Evolutionary conservation across 2,888 invertebrate species (phyloP).

Genomic region (Leptopilina syphax): DNA sequence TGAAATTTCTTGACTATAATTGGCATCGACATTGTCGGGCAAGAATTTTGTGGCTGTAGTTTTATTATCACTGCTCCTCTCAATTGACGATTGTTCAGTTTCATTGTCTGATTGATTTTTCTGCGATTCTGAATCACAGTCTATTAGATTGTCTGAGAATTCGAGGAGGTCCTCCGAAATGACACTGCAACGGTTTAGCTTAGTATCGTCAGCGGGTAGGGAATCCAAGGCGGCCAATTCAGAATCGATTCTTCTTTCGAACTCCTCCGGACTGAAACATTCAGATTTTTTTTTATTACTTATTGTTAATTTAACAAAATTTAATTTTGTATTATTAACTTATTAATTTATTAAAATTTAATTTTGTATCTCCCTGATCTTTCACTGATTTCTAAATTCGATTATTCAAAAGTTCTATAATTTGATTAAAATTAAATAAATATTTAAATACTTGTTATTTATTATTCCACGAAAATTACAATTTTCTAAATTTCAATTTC

Average conservation of each 20-base stretch:
- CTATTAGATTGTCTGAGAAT: slow-evolving; percentile 70
- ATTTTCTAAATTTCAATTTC: too few species aligned
- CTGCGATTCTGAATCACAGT: slow-evolving; percentile 58
- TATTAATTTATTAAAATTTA: too few species aligned
- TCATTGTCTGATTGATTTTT: slow-evolving; percentile 47
- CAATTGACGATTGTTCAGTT: slow-evolving; percentile 47
- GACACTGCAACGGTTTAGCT: slow-evolving; percentile 69
- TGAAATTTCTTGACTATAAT: too few species aligned
- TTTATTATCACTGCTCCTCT: slow-evolving; percentile 61
- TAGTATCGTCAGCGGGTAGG: slow-evolving; percentile 75
- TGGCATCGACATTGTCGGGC: neutral
- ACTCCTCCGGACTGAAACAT: slow-evolving; percentile 75
- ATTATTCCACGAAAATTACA: too few species aligned
- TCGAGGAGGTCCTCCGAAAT: slow-evolving; percentile 73
- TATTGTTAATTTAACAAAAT: too few species aligned
- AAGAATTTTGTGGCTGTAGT: slow-evolving; percentile 54
- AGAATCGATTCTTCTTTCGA: slow-evolving; percentile 82
- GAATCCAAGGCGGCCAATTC: slow-evolving; percentile 81
- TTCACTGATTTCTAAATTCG: neutral
- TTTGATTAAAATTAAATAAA: too few species aligned
- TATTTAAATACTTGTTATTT: too few species aligned
- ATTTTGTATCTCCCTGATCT: too few species aligned
- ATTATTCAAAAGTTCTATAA: neutral
- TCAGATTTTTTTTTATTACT: too few species aligned
- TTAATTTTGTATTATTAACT: too few species aligned